Conservation (phyloP, 2,888 invertebrate genomes). For the Lysandra bellargus region DNA sequence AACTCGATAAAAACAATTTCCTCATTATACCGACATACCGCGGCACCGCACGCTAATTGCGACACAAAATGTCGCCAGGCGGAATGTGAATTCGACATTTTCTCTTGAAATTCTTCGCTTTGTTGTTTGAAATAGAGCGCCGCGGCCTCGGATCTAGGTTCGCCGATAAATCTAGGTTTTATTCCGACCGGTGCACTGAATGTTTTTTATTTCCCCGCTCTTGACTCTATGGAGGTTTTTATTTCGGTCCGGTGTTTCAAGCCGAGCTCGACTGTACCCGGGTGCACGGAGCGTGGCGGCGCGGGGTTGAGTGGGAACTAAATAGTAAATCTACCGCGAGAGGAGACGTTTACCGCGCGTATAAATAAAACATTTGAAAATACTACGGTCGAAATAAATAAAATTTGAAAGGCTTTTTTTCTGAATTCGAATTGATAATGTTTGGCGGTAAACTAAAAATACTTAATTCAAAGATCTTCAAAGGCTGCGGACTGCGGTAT, state of each 20-base stretch:
- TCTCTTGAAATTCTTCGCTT: constrained; percentile 5
- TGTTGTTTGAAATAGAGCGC: neutral
- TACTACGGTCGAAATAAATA: neutral
- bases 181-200: neutral
- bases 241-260: constrained; percentile 12
- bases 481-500: no score
- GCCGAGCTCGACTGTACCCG: neutral
- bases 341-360: neutral
- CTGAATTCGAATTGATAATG: neutral
- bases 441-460: neutral
- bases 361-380: constrained; percentile 13
- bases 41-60: neutral
- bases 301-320: neutral
- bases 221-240: neutral
- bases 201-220: constrained; percentile 14
- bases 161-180: constrained; percentile 12
- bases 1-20: neutral
- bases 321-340: neutral
- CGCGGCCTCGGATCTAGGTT: constrained; percentile 14
- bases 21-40: neutral
- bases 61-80: neutral
- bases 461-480: no score
- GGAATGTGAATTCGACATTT: neutral
- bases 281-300: neutral
- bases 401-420: neutral